Conservation (phyloP, 1,140 invertebrate species). For the Orussus abietinus region DNA sequence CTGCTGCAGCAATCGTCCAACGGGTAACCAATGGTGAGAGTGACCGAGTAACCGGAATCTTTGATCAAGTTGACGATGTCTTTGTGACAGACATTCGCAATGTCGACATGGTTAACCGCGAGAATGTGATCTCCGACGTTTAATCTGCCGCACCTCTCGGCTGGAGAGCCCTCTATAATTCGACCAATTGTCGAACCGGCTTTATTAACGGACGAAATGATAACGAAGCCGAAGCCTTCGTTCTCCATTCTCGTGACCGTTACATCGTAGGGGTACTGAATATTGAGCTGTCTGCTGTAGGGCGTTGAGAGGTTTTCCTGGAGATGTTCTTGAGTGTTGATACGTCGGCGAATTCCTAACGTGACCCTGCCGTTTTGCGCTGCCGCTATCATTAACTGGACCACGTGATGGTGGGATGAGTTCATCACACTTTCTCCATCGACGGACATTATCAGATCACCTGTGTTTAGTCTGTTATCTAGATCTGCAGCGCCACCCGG, state of each 20-base stretch:
- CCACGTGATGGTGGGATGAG: slow-evolving; percentile 84
- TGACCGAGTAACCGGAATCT: slow-evolving; percentile 87
- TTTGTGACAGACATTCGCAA: slow-evolving; percentile 88
- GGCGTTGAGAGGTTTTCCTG: slow-evolving; percentile 35
- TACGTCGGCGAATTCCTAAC: slow-evolving; percentile 64
- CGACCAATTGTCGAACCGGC: slow-evolving; percentile 92
- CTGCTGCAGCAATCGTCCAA: slow-evolving; percentile 56
- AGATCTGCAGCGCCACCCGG: slow-evolving; percentile 86
- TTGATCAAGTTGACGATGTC: slow-evolving; percentile 95
- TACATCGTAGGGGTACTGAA: slow-evolving; percentile 76
- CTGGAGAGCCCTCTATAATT: slow-evolving; percentile 92
- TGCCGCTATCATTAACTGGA: slow-evolving; percentile 83
- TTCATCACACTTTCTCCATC: slow-evolving; percentile 79
- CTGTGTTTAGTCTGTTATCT: slow-evolving; percentile 79
- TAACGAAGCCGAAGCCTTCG: slow-evolving; percentile 98
- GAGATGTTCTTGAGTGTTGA: slow-evolving; percentile 46
- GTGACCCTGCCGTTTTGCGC: slow-evolving; percentile 75
- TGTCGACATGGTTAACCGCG: slow-evolving; percentile 91
- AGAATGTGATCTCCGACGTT: slow-evolving; percentile 94
- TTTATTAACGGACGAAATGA: slow-evolving; percentile 94
- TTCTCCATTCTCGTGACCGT: slow-evolving; percentile 85
- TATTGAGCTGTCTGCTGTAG: slow-evolving; percentile 38
- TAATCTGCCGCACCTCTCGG: slow-evolving; percentile 83
- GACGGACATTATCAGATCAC: slow-evolving; percentile 87
- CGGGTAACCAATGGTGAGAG: slow-evolving; percentile 79